phyloP scores from a whole-genome alignment of 2,797 vertebrate genomes.

The Cossypha caffra region DNA sequence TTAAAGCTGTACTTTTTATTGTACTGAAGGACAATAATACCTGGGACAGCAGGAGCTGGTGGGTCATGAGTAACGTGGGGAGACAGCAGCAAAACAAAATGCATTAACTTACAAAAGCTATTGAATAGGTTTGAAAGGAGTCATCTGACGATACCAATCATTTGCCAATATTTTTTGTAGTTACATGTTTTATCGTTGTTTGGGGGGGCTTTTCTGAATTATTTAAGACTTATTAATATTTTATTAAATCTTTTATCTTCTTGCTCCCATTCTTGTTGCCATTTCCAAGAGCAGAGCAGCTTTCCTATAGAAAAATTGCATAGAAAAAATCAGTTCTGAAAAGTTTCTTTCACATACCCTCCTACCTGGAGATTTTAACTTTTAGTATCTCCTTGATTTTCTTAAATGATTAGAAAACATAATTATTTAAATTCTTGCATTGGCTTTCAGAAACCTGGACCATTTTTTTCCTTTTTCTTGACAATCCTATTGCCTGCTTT shows the following conservation, averaged over 20 bases:
- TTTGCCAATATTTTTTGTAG: neutral
- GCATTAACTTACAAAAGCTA: neutral
- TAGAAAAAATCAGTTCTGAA: neutral
- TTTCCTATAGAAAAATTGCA: neutral
- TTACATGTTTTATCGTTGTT: neutral
- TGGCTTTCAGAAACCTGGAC: neutral
- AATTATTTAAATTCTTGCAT: neutral
- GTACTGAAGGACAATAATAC: neutral
- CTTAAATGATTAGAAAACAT: neutral
- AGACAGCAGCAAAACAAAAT: neutral
- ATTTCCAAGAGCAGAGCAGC: neutral
- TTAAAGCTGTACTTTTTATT: neutral
- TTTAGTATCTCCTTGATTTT: neutral
- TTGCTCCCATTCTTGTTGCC: neutral
- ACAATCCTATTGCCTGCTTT: neutral
- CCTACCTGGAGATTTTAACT: neutral
- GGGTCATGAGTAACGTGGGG: neutral
- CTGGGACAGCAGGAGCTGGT: neutral
- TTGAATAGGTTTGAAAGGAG: neutral
- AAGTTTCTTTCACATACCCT: neutral
- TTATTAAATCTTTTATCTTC: neutral
- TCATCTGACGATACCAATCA: neutral
- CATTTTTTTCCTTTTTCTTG: neutral
- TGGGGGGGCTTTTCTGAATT: neutral
- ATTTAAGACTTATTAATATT: conserved; percentile 6